Percentiles rank a stretch among this genome's conserved stretches.
phyloP scores from a whole-genome alignment of 1,140 invertebrate species.

The Colletes latitarsis region DNA sequence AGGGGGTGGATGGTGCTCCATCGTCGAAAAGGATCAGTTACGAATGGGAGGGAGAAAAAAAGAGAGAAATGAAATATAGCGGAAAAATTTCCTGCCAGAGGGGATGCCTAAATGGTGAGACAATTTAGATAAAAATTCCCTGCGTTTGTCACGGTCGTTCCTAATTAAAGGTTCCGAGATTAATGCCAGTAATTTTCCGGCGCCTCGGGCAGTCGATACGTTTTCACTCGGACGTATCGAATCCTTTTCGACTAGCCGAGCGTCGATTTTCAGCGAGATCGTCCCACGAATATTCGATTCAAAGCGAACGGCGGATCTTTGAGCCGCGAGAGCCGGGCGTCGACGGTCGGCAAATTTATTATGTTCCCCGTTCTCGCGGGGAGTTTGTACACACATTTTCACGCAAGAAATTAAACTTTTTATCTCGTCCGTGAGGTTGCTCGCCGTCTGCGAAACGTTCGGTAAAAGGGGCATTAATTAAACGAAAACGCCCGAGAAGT shows the following conservation, averaged over 20 bases:
- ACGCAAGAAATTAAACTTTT: slow-evolving; percentile 47
- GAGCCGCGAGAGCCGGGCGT: not conserved
- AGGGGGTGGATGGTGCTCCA: slow-evolving; percentile 11
- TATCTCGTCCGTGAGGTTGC: slow-evolving; percentile 3
- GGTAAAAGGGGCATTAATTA: slow-evolving; percentile 16
- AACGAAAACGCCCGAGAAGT: slow-evolving; percentile 2
- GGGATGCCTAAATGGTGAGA: slow-evolving; percentile 23
- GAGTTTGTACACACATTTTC: not conserved
- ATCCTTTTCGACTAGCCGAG: slow-evolving; percentile 23
- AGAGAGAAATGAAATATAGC: slow-evolving; percentile 59
- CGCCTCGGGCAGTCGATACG: slow-evolving; percentile 40
- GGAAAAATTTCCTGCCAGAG: slow-evolving; percentile 61
- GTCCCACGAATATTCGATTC: slow-evolving; percentile 1
- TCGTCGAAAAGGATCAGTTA: slow-evolving; percentile 10
- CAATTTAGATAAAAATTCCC: slow-evolving; percentile 68
- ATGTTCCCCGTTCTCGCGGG: not conserved
- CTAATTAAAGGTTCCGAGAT: slow-evolving; percentile 64
- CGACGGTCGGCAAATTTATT: slow-evolving; percentile 12
- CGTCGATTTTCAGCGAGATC: not conserved
- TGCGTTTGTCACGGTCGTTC: slow-evolving; percentile 63
- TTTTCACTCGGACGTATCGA: slow-evolving; percentile 21
- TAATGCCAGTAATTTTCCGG: slow-evolving; percentile 60
- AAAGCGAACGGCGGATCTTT: no score
- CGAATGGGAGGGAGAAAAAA: not conserved
- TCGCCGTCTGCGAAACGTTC: not conserved